Conservation (phyloP, 2,113 vertebrate species). For the Morone chrysops region DNA sequence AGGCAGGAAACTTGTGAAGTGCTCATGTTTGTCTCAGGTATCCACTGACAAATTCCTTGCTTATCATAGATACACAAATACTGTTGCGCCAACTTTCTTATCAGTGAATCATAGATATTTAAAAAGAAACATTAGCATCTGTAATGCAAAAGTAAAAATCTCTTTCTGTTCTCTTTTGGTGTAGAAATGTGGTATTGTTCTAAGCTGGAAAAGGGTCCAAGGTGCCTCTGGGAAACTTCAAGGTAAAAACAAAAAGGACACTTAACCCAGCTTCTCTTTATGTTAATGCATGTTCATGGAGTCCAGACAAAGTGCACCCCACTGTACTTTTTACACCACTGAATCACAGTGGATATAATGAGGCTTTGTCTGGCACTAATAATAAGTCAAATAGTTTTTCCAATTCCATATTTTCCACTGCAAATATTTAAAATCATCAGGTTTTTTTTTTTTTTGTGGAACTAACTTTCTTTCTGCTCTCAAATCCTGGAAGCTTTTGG, state of each 20-base stretch:
- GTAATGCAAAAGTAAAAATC: not conserved
- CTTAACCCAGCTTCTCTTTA: not conserved
- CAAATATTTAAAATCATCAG: not conserved
- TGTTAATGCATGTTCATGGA: not conserved
- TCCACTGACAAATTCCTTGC: no score
- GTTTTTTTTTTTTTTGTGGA: not conserved
- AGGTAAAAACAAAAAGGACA: conserved; percentile 84
- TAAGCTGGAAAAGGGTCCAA: conserved; percentile 99
- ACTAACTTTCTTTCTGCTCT: conserved; percentile 17
- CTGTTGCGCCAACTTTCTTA: not conserved
- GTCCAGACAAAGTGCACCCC: not conserved
- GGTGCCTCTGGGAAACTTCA: conserved; percentile 99
- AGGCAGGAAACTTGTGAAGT: not conserved
- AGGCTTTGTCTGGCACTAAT: not conserved
- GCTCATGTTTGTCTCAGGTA: not conserved
- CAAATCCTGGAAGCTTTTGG: conserved; percentile 89
- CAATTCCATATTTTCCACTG: not conserved
- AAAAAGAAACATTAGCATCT: not conserved
- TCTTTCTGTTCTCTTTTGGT: not conserved
- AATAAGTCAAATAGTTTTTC: not conserved
- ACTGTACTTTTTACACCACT: not conserved
- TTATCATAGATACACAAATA: not conserved
- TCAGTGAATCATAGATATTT: not conserved
- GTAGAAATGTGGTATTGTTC: conserved; percentile 98
- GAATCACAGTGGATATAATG: not conserved